Base-by-base conservation (phyloP, 2,797 vertebrate species). In the Mallotus villosus region DNA sequence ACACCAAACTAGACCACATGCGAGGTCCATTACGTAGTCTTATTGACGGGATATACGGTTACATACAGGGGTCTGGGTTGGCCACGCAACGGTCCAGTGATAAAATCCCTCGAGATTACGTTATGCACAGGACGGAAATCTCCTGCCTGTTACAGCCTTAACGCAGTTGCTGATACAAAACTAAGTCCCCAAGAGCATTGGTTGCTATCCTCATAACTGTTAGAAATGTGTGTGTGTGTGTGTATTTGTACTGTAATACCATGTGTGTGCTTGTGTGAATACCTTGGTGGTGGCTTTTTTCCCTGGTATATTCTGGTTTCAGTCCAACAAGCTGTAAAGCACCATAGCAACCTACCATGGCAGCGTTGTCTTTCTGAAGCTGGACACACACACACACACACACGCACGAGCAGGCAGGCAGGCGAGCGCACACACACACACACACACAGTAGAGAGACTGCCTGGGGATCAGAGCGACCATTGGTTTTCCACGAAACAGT, bases 21-120 rank as follows among this genome's bases (percentile, higher is more conserved):
- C 81, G 74, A 82, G 79, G 78, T 81, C 84, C 81, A 75, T 85
- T 81, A 82, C 76, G 75, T 67, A 57, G 77, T 79, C 72, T 55
- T 79, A 79, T 78, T 77, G 78, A 67, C 22, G 66, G 72, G 68
- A 74, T 77, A 82, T 81, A 60, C 21, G 22, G 55, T 57, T 41
- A 41, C 37, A 41, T 9, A 41, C 37, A 41, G 37, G 7, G 37
- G 55, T 57, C 19, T 3, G 55, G 55, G 19, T 57, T 22, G n/a
- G 55, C 21, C 37, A 57, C 8, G 55, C 19, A n/a, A 22, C 14
- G 55, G 55, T 3, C 21, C 19, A n/a, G 55, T 21, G 55, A 57
- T 81, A 49, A 41, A 76, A 73, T 84, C 74, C 77, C 63, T 41
- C n/a, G n/a, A 67, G 84, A 86, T 88, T 86, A 83, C 41, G 37